Evolutionary conservation across 2,888 invertebrate species (phyloP).

Genomic region (Xestobium rufovillosum): DNA sequence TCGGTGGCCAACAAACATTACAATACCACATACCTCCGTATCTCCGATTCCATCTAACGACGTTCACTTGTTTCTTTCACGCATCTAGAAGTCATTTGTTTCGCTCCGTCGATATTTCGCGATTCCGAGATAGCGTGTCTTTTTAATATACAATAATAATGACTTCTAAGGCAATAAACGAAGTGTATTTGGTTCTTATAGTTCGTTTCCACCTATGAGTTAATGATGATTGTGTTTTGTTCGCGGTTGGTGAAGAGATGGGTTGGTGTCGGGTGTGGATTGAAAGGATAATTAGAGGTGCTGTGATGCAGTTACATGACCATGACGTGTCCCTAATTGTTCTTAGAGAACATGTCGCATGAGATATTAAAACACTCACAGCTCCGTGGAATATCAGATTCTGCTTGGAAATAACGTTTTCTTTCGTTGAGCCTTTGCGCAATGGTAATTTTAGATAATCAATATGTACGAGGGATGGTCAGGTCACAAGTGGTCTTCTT

Average conservation of each 20-base stretch:
- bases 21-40: no score
- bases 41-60: no score
- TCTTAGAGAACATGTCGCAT: constrained; percentile 20
- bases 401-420: no score
- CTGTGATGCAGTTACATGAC: constrained; percentile 20
- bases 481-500: no score
- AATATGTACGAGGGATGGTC: no score
- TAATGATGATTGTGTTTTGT: constrained; percentile 9
- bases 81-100: constrained; percentile 30
- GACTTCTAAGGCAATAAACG: constrained; percentile 25
- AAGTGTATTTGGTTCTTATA: constrained; percentile 17
- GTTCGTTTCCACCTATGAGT: constrained; percentile 13
- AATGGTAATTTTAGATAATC: no score
- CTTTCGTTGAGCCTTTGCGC: no score
- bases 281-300: constrained; percentile 19
- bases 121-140: constrained; percentile 29
- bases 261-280: constrained; percentile 13
- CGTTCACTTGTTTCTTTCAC: no score
- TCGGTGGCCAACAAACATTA: no score
- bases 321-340: constrained; percentile 22
- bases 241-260: constrained; percentile 14
- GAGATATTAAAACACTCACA: constrained; percentile 19
- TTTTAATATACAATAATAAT: constrained; percentile 32
- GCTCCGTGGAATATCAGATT: constrained; percentile 21
- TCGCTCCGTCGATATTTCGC: constrained; percentile 29